Conservation (phyloP, 2,113 vertebrate genomes). For the Notothenia coriiceps region DNA sequence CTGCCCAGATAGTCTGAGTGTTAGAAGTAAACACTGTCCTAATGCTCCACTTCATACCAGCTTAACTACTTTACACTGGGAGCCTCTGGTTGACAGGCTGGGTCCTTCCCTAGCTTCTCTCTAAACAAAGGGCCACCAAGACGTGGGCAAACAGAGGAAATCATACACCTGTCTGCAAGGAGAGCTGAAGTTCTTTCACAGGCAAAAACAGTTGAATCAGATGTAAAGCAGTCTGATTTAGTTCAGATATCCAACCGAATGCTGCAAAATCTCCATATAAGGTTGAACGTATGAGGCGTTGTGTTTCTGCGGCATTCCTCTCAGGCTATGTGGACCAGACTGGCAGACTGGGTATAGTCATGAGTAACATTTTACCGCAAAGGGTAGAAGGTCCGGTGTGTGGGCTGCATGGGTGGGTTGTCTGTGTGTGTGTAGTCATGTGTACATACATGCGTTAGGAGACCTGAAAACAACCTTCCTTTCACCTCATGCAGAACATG, state of each 20-base stretch:
- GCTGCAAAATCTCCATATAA: constrained; percentile 28
- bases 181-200: background rate
- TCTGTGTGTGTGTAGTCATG: constrained; percentile 35
- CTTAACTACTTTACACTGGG: constrained; percentile 41
- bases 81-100: constrained; percentile 19
- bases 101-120: constrained; percentile 7
- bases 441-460: constrained; percentile 12
- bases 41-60: constrained; percentile 29
- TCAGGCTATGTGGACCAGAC: constrained; percentile 77
- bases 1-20: background rate
- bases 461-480: constrained; percentile 19
- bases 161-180: background rate
- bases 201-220: background rate
- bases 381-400: constrained; percentile 41
- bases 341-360: constrained; percentile 52
- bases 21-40: constrained; percentile 32
- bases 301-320: constrained; percentile 75
- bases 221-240: background rate
- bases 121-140: constrained; percentile 4
- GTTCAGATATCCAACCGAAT: constrained; percentile 14
- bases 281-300: constrained; percentile 47
- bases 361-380: constrained; percentile 76
- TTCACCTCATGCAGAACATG: background rate
- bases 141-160: constrained; percentile 45
- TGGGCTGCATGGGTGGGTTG: constrained; percentile 26